Evolutionary conservation across 1,140 invertebrate species (phyloP), one percentile per base, ranked within the genome.

Genomic region (Lutraria rhynchaena): DNA sequence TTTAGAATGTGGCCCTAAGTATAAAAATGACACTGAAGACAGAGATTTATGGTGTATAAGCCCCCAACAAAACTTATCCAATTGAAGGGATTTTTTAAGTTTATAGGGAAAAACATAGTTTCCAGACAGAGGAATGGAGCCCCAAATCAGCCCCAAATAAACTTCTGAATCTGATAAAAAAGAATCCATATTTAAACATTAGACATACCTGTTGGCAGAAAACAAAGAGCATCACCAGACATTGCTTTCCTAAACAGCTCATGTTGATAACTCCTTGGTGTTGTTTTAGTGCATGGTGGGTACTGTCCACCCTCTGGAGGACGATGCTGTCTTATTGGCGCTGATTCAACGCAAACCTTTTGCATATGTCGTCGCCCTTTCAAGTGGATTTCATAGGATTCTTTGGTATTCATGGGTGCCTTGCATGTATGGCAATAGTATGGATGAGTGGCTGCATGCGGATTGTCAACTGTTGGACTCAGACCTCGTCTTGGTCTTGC

Each of bases 201-300:
- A 41, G 17, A 61, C 75, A 85, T 57, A 90, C 90, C 91, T 84
- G 91, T 92, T 51, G 91, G 91, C 44, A 92, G 83, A 71, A 90
- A 92, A 61, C 87, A 81, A 11, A 92, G 83, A 27, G 77, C 84
- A 75, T 92, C 89, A 22, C 60, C 65, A 4, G 70, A 71, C 85
- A 88, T 84, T 0, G 88, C 81, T 76, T 89, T 90, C 17, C 53
- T 51, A 61, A 87, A 89, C 13, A 92, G 80, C 44, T 92, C 90
- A 37, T 86, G 53, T 61, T 92, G 91, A 60, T 91, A 92, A 29
- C 24, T 71, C 44, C 91, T 85, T 7, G 89, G 89, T 27, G 35
- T 82, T 19, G 81, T 85, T 13, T 77, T 60, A 0, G 84, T 85
- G 7, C 83, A 61, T 4, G 70, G 44, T 41, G 55, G 22, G 35